Evolutionary conservation across 2,113 vertebrate genomes (phyloP), one percentile per base, ranked within the genome.

Genomic region (Probosciger aterrimus): DNA sequence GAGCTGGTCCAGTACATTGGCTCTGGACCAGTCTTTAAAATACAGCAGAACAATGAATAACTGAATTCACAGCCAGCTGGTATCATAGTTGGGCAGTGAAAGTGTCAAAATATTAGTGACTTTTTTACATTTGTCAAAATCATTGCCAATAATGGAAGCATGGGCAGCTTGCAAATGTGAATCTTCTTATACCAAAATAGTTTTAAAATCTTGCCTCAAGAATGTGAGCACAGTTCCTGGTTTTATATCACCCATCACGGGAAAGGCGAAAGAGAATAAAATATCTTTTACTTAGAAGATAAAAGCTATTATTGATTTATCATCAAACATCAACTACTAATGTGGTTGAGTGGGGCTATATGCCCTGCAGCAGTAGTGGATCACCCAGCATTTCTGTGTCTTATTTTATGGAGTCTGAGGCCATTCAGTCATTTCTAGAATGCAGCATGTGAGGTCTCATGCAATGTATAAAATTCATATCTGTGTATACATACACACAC

Each of bases 31-130:
- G 99, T 99, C 99, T 98, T 98, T 99, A 99, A 99, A 98, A 99
- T 98, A 98, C 97, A 99, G 98, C 93, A 98, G 98, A 98, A 99
- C 98, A 98, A 98, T 98, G 97, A 98, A 97, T 97, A 97, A 98
- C 94, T 96, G 95, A 97, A 98, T 99, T 99, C 97, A 97, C 98
- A 99, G 99, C 99, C 99, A 99, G 98, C 99, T 99, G 98, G 98
- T 98, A 99, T 99, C 99, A 99, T 98, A 98, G 96, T 97, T 98
- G 98, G 98, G 98, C 98, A 98, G 98, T 94, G 96, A 98, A 97
- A 97, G 97, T 98, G 98, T 98, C 98, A 98, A 98, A 98, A 98
- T 98, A 98, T 98, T 98, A 98, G 98, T 98, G 98, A 98, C 98
- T 98, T 98, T 98, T 98, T 98, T 98, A 97, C 97, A 98, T 98